Percentiles rank a stretch among this genome's conserved stretches.
Evolutionary conservation across 2,888 invertebrate genomes (phyloP).

Genomic region (Sclerodermus sp.): DNA sequence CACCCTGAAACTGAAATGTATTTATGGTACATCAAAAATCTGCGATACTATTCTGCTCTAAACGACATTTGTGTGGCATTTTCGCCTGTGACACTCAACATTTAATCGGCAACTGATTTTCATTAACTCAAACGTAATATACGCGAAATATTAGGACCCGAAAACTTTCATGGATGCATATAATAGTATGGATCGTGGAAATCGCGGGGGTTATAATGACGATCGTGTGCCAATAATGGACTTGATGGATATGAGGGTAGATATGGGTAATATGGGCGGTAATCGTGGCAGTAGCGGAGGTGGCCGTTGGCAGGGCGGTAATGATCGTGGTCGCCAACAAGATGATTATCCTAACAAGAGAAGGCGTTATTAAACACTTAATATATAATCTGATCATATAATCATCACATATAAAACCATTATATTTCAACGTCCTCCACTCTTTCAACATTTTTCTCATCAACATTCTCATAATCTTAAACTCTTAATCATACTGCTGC

Average conservation of each 20-base stretch:
- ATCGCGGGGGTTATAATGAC: conserved; percentile 54
- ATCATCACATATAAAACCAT: too few species aligned
- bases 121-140: not conserved
- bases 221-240: conserved; percentile 56
- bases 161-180: conserved; percentile 59
- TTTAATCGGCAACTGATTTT: conserved; percentile 1
- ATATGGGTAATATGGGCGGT: conserved; percentile 52
- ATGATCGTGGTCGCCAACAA: conserved; percentile 62
- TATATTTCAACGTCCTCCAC: too few species aligned
- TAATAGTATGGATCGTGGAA: conserved; percentile 54
- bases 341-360: conserved; percentile 71
- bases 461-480: too few species aligned
- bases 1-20: conserved; percentile 48
- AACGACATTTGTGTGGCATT: conserved; percentile 22
- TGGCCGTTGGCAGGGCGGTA: conserved; percentile 53
- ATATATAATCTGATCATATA: too few species aligned
- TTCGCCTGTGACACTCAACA: conserved; percentile 21
- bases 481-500: too few species aligned
- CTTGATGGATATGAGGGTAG: conserved; percentile 57
- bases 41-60: conserved; percentile 27
- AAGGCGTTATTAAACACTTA: conserved; percentile 67
- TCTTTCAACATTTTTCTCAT: too few species aligned
- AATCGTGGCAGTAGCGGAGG: conserved; percentile 54
- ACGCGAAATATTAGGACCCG: conserved; percentile 47
- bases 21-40: conserved; percentile 39